Conservation (phyloP, 2,888 invertebrate genomes). For the Archips xylosteana region DNA sequence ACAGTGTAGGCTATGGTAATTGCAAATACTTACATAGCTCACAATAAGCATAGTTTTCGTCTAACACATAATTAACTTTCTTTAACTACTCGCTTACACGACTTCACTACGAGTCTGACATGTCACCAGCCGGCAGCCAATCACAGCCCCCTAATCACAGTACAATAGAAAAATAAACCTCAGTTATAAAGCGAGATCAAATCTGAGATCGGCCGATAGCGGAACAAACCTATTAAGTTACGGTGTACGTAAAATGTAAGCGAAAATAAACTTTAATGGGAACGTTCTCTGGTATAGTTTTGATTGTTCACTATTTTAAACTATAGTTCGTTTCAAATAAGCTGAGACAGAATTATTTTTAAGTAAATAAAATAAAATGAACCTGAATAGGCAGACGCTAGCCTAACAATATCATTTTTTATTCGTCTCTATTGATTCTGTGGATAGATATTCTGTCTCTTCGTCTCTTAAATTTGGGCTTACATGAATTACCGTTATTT, state of each 20-base stretch:
- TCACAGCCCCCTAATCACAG: constrained; percentile 25
- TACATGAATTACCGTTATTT: too few species aligned
- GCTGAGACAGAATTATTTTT: too few species aligned
- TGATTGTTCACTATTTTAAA: background rate
- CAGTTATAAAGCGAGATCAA: constrained; percentile 38
- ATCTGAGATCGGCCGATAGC: constrained; percentile 39
- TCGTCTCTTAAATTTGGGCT: too few species aligned
- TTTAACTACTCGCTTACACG: background rate
- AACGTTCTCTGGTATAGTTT: background rate
- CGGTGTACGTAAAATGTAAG: background rate
- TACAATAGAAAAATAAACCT: constrained; percentile 41
- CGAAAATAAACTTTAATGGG: background rate
- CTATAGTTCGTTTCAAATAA: too few species aligned
- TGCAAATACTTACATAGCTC: too few species aligned
- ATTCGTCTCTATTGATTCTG: too few species aligned
- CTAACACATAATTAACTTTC: background rate
- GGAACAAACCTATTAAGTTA: constrained; percentile 38
- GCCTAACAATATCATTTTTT: too few species aligned
- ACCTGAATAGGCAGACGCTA: too few species aligned
- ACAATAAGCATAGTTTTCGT: too few species aligned
- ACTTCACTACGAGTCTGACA: background rate
- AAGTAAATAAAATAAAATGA: too few species aligned
- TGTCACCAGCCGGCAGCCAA: constrained; percentile 4
- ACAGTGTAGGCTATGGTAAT: too few species aligned
- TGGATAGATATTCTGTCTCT: too few species aligned